Conservation (phyloP, 2,797 vertebrate species). For the Triplophysa yarkandensis region DNA sequence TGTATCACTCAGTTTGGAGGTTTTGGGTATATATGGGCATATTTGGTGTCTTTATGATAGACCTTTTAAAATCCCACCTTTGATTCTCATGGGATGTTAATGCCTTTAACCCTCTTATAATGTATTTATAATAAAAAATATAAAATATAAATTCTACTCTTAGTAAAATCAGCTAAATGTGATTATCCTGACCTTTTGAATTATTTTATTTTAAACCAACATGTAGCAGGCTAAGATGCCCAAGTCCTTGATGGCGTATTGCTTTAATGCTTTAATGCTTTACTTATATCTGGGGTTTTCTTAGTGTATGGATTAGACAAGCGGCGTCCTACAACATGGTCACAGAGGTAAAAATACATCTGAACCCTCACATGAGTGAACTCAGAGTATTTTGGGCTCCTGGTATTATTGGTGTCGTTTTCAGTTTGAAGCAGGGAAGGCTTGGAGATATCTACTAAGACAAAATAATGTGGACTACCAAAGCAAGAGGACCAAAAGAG, state of each 20-base stretch:
- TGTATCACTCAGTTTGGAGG: neutral
- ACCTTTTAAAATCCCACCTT: too few species aligned
- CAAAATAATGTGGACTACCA: constrained; percentile 28
- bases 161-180: too few species aligned
- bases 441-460: neutral
- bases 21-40: neutral
- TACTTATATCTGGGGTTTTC: neutral
- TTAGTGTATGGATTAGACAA: neutral
- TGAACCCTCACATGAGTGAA: constrained; percentile 68
- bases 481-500: neutral
- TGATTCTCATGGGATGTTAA: too few species aligned
- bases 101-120: too few species aligned
- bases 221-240: too few species aligned
- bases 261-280: neutral
- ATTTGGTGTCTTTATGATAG: too few species aligned
- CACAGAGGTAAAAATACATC: constrained; percentile 76
- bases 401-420: constrained; percentile 61
- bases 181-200: too few species aligned
- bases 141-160: too few species aligned
- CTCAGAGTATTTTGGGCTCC: constrained; percentile 73
- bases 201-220: too few species aligned
- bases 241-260: neutral
- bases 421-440: constrained; percentile 43
- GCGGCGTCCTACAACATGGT: constrained; percentile 57
- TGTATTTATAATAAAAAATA: too few species aligned